Evolutionary conservation across 2,113 vertebrate species (phyloP).

Genomic region (Sciurus niger): DNA sequence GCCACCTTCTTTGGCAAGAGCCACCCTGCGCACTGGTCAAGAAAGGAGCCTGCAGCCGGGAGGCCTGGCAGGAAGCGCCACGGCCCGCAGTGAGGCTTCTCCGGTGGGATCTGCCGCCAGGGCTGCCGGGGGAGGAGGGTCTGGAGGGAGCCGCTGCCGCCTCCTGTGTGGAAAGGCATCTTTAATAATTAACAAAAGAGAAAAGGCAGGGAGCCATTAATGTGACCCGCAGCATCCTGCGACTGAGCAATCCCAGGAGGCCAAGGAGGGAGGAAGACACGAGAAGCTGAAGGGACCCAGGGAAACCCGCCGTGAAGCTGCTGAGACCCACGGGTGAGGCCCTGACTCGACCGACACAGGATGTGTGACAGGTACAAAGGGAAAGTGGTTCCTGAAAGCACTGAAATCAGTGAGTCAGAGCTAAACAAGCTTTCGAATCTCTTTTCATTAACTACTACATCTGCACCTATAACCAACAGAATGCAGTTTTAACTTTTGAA

Average conservation of each 20-base stretch:
- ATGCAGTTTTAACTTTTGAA: background rate
- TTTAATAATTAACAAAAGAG: conserved; percentile 61
- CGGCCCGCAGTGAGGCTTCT: background rate
- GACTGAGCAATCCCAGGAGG: background rate
- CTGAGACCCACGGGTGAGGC: background rate
- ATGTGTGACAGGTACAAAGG: background rate
- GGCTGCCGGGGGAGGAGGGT: background rate
- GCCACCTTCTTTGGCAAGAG: background rate
- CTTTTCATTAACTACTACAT: background rate
- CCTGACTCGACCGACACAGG: background rate
- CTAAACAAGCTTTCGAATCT: background rate
- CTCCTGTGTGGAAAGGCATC: background rate
- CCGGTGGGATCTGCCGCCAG: background rate
- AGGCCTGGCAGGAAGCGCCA: background rate
- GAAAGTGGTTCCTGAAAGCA: background rate
- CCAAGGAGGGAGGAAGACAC: background rate
- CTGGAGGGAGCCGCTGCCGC: background rate
- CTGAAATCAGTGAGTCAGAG: background rate
- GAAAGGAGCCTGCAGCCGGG: background rate
- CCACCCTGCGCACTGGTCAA: background rate
- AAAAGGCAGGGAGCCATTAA: background rate
- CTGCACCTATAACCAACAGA: background rate
- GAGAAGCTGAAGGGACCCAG: background rate
- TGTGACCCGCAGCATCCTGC: background rate
- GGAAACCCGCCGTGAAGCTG: background rate